Base-by-base conservation (phyloP, 2,797 vertebrate genomes). In the Enteromius viviparus region DNA sequence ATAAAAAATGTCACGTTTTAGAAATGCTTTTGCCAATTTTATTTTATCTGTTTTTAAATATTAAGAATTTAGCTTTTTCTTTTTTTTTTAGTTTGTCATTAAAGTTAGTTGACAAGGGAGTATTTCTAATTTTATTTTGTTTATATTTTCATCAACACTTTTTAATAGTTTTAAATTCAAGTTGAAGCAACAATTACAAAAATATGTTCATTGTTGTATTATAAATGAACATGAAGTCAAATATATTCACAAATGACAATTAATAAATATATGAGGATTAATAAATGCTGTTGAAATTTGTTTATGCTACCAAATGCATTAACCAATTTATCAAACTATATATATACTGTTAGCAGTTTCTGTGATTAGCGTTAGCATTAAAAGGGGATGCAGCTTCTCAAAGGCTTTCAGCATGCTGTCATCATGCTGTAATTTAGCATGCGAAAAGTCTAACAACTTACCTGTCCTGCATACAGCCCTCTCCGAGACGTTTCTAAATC, bases 381-480 rank as follows among this genome's bases (percentile, higher is more conserved):
- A 58, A 58, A 60, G 53, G 32, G 53, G 53, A 60, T 40, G n/a
- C 34, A 23, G 34, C n/a, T 58, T 40, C 53, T 58, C 21, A 40
- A 9, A 76, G 58, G 58, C 37, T 21, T 76, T 77, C 47, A 62
- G 55, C 23, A 47, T 64, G 40, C 58, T 77, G 75, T 62, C 75
- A 45, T 45, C 37, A 26, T 62, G 58, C 75, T 47, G 34, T 45
- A 23, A 60, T 42, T 76, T 76, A 23, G 17, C 55, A 76, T 76
- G 55, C 55, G 45, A 62, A 62, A 64, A 47, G 5, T 77, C 37
- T 32, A 45, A 45, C 12, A 58, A 32, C 34, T 37, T 37, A 75
- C 51, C 32, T 37, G 29, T 55, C 51, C 51, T 23, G 29, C 32
- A 55, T 37, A n/a, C 49, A 75, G 19, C 72, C 21, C 34, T 40